Conservation (phyloP, 2,888 invertebrate genomes). For the Drosophila stalkeri region DNA sequence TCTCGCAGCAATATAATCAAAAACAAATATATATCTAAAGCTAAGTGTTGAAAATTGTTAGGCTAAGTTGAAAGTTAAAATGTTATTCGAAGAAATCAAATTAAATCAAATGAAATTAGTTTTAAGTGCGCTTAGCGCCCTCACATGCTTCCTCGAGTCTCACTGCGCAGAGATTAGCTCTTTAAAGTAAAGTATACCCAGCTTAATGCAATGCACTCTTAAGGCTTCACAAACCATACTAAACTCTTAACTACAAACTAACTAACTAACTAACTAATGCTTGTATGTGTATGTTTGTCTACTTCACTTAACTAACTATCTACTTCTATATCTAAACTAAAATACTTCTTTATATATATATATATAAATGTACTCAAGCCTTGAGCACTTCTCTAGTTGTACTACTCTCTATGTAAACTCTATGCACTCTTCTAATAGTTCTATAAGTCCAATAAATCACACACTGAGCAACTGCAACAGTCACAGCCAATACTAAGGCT, state of each 20-base stretch:
- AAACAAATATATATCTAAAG: constrained; percentile 31
- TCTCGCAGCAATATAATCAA: constrained; percentile 54
- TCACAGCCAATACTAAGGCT: constrained; percentile 2
- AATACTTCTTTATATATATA: constrained; percentile 1
- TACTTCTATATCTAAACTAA: constrained; percentile 41
- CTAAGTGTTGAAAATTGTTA: constrained; percentile 51
- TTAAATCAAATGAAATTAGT: constrained; percentile 14
- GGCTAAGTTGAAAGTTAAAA: constrained; percentile 47
- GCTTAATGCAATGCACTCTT: constrained; percentile 51
- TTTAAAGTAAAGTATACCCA: constrained; percentile 18
- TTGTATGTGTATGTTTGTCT: constrained; percentile 71
- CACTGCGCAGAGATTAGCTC: constrained; percentile 26
- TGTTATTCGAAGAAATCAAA: constrained; percentile 19
- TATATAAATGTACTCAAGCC: constrained; percentile 34
- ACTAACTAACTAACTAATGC: constrained; percentile 45
- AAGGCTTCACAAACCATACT: constrained; percentile 38
- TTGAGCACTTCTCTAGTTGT: constrained; percentile 46
- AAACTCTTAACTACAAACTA: constrained; percentile 32
- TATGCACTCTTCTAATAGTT: constrained; percentile 47
- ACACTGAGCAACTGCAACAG: constrained; percentile 26
- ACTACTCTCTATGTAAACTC: constrained; percentile 27
- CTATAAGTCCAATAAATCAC: constrained; percentile 32
- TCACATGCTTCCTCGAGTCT: constrained; percentile 19
- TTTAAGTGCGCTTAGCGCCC: constrained; percentile 30
- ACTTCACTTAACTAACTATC: constrained; percentile 49